Evolutionary conservation across 2,888 invertebrate species (phyloP).

Genomic region (Scotopteryx bipunctaria): DNA sequence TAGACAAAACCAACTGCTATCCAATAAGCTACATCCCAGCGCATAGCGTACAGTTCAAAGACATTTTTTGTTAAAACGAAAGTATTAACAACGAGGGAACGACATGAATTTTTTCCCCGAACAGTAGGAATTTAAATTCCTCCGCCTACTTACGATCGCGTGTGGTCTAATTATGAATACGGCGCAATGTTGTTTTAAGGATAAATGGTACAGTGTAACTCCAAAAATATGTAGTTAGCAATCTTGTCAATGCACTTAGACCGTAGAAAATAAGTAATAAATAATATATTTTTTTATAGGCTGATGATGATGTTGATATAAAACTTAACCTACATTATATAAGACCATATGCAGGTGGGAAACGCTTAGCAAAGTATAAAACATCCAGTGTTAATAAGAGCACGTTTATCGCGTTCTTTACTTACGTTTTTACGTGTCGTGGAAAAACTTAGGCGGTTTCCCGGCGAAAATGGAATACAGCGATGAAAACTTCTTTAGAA

Average conservation of each 20-base stretch:
- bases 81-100: slow-evolving; percentile 65
- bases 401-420: background rate
- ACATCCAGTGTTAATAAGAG: no score
- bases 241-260: no score
- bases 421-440: slow-evolving; percentile 24
- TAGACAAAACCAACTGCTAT: slow-evolving; percentile 4
- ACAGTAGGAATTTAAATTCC: slow-evolving; percentile 76
- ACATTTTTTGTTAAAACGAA: slow-evolving; percentile 74
- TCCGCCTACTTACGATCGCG: slow-evolving; percentile 73
- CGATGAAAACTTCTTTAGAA: slow-evolving; percentile 59
- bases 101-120: slow-evolving; percentile 75
- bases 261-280: background rate
- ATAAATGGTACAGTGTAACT: background rate
- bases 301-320: no score
- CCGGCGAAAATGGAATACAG: slow-evolving; percentile 59
- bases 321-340: no score
- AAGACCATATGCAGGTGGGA: no score
- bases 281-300: background rate
- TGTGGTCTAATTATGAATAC: slow-evolving; percentile 81
- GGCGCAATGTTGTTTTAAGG: slow-evolving; percentile 50
- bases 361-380: no score
- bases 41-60: slow-evolving; percentile 71
- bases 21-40: slow-evolving; percentile 47
- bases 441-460: slow-evolving; percentile 55
- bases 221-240: no score